Evolutionary conservation across 2,113 vertebrate species (phyloP).

Genomic region (Isurus oxyrinchus): DNA sequence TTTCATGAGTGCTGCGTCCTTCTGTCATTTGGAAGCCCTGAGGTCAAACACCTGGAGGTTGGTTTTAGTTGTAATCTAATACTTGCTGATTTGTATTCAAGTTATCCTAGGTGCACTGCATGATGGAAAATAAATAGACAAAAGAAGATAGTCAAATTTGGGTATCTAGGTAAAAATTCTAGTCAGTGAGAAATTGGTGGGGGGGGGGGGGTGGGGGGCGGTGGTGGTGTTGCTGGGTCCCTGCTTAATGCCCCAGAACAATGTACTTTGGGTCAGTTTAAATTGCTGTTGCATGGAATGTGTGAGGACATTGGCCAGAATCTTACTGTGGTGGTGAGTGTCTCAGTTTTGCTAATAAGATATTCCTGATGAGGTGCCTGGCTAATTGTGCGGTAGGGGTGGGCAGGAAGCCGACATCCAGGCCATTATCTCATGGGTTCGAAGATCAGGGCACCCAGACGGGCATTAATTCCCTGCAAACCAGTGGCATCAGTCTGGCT

Average conservation of each 20-base stretch:
- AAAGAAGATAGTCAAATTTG: neutral
- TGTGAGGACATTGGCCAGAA: neutral
- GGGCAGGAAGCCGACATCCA: no score
- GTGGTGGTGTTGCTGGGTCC: no score
- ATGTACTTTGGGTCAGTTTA: neutral
- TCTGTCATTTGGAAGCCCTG: neutral
- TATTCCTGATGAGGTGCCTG: no score
- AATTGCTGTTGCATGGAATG: neutral
- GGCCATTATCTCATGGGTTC: no score
- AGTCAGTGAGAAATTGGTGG: neutral
- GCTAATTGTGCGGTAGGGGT: no score
- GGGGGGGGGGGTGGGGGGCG: no score
- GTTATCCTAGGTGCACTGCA: neutral
- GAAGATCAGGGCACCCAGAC: no score
- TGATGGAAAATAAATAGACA: neutral
- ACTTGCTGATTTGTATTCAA: neutral
- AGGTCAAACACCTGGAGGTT: neutral
- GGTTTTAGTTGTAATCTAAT: neutral
- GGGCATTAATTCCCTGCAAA: no score
- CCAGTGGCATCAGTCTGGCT: no score
- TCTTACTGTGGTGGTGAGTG: no score
- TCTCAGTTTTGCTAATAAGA: no score
- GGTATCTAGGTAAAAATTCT: neutral
- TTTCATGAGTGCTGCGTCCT: neutral
- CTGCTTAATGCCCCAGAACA: neutral